Conservation (phyloP, 2,888 invertebrate species). For the Drosophila longiperda region DNA sequence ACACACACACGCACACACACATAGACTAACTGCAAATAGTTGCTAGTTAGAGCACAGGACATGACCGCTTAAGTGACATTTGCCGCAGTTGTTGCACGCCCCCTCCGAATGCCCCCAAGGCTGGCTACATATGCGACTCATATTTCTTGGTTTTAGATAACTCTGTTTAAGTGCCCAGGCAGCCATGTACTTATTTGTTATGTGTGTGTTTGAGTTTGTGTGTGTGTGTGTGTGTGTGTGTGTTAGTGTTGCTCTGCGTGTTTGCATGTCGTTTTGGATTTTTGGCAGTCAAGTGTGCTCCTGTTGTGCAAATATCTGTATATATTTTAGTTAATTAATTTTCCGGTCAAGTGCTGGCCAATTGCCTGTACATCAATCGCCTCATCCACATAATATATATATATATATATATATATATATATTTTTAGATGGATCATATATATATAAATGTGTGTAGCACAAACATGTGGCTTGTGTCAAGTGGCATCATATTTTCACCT, state of each 20-base stretch:
- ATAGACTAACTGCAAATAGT: slow-evolving; percentile 30
- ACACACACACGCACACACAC: slow-evolving; percentile 23
- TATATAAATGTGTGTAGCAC: not conserved
- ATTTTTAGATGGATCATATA: slow-evolving; percentile 14
- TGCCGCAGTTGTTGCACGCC: slow-evolving; percentile 56
- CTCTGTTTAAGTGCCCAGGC: slow-evolving; percentile 44
- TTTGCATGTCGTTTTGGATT: slow-evolving; percentile 15
- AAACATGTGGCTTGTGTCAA: slow-evolving; percentile 16
- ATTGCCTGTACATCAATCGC: slow-evolving; percentile 32
- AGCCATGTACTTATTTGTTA: slow-evolving; percentile 12
- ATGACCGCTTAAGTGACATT: slow-evolving; percentile 67
- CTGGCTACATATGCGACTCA: slow-evolving; percentile 46
- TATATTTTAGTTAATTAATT: slow-evolving; percentile 78
- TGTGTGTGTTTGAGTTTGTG: not conserved
- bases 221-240: slow-evolving; percentile 7
- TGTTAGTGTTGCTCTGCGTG: slow-evolving; percentile 1
- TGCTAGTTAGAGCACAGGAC: slow-evolving; percentile 44
- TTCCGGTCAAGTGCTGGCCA: slow-evolving; percentile 63
- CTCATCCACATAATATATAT: slow-evolving; percentile 1
- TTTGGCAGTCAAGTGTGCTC: slow-evolving; percentile 33
- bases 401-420: not conserved
- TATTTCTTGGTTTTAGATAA: slow-evolving; percentile 53
- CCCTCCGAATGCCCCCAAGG: not conserved
- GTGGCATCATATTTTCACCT: slow-evolving; percentile 40
- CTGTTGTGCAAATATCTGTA: slow-evolving; percentile 43